phyloP scores from a whole-genome alignment of 2,113 vertebrate species.

The Rhinoderma darwinii region DNA sequence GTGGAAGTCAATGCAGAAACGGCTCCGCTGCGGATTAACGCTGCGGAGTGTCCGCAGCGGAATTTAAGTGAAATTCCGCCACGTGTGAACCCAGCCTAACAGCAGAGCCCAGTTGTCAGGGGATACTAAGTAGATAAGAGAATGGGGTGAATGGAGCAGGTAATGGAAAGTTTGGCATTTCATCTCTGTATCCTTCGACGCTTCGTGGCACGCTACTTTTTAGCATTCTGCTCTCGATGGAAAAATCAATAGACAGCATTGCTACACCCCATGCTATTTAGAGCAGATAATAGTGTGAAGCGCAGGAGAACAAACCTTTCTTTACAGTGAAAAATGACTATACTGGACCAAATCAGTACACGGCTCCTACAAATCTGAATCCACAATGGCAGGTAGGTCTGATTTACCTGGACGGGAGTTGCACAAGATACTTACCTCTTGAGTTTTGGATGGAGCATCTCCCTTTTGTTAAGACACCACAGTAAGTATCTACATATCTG shows the following conservation, averaged over 20 bases:
- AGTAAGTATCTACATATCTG: too few species aligned
- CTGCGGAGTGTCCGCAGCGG: too few species aligned
- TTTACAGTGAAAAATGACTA: not conserved
- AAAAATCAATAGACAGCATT: slow-evolving; percentile 43
- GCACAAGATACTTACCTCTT: not conserved
- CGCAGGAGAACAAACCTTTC: slow-evolving; percentile 13
- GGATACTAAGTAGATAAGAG: not conserved
- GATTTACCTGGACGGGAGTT: too few species aligned
- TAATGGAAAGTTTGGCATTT: slow-evolving; percentile 23
- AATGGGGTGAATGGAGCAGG: slow-evolving; percentile 13
- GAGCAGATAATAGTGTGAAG: slow-evolving; percentile 23
- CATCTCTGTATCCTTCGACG: not conserved
- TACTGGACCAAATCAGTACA: slow-evolving; percentile 9
- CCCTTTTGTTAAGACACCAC: too few species aligned
- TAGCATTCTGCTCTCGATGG: slow-evolving; percentile 22
- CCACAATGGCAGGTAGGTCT: not conserved
- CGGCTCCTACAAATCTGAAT: not conserved
- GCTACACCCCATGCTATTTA: slow-evolving; percentile 28
- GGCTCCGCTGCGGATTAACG: too few species aligned
- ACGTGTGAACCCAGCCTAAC: too few species aligned
- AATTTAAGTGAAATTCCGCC: too few species aligned
- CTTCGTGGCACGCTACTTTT: not conserved
- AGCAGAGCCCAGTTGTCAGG: slow-evolving; percentile 7
- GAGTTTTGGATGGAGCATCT: not conserved
- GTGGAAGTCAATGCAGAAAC: too few species aligned